A percentile compares a stretch with the other conserved stretches of the same genome.
These are phyloP conservation scores for Pseudomyrmex pallidus DNA, from an alignment of 1,140 invertebrate species.

Conservation along the genomic window DNA sequence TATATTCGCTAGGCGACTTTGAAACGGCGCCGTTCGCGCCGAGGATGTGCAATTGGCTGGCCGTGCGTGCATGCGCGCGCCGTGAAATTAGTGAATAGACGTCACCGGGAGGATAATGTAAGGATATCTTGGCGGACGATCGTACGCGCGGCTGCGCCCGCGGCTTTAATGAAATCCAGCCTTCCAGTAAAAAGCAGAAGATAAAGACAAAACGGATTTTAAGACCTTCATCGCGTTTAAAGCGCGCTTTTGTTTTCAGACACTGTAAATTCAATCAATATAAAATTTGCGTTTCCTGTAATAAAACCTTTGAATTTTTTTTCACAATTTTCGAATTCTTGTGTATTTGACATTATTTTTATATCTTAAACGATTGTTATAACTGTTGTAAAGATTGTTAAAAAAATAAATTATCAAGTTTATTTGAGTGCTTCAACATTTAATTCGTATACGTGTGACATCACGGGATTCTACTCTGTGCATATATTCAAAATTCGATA, in stretches of 20 bases:
- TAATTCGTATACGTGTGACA: neutral
- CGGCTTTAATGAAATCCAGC: slow-evolving; percentile 24
- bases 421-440: neutral
- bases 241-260: slow-evolving; percentile 6
- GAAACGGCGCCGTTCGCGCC: slow-evolving; percentile 33
- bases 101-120: slow-evolving; percentile 33
- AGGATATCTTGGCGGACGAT: slow-evolving; percentile 24
- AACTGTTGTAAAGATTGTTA: neutral
- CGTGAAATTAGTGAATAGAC: slow-evolving; percentile 54
- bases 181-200: slow-evolving; percentile 13
- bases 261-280: too few relatives aligned
- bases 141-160: slow-evolving; percentile 10
- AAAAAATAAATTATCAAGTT: neutral
- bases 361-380: neutral
- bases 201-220: slow-evolving; percentile 9
- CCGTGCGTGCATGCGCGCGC: slow-evolving; percentile 38
- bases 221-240: neutral
- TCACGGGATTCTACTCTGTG: neutral
- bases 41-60: slow-evolving; percentile 41
- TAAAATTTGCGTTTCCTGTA: neutral
- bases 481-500: neutral
- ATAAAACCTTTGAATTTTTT: slow-evolving; percentile 15
- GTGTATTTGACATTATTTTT: neutral
- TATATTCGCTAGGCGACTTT: slow-evolving; percentile 36
- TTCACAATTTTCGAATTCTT: neutral